These are phyloP conservation scores for Tipula helvola DNA, from an alignment of 2,888 invertebrate genomes.

Conservation along the genomic window DNA sequence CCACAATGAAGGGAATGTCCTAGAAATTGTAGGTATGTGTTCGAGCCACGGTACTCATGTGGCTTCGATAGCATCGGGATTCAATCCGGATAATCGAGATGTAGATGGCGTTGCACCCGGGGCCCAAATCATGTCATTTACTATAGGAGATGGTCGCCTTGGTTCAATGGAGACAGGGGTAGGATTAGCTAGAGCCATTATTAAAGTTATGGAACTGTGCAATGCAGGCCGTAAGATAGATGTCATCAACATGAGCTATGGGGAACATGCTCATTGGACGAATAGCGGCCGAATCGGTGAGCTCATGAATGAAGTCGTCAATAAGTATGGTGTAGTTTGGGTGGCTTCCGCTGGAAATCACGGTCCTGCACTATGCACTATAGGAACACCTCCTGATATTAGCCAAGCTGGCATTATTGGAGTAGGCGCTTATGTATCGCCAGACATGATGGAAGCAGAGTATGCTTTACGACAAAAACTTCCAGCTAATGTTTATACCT, in stretches of 20 bases:
- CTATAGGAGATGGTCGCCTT: constrained; percentile 86
- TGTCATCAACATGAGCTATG: constrained; percentile 97
- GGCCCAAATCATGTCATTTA: constrained; percentile 83
- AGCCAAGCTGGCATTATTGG: constrained; percentile 74
- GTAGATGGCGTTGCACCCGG: constrained; percentile 93
- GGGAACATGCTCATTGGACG: constrained; percentile 88
- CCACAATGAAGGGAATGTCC: constrained; percentile 73
- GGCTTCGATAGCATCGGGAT: constrained; percentile 87
- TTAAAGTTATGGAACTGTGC: constrained; percentile 65
- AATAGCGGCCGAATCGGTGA: constrained; percentile 78
- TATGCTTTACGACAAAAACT: constrained; percentile 79
- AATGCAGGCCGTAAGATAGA: constrained; percentile 51
- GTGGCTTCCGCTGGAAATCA: constrained; percentile 92
- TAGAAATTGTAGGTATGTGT: constrained; percentile 90
- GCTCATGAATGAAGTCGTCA: constrained; percentile 74
- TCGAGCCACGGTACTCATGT: constrained; percentile 97
- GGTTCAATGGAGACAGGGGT: constrained; percentile 96
- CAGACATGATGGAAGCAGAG: constrained; percentile 94
- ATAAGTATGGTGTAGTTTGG: constrained; percentile 85
- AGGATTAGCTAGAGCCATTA: constrained; percentile 82
- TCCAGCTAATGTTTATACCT: constrained; percentile 78
- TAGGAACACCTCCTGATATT: constrained; percentile 80
- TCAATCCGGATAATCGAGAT: constrained; percentile 71
- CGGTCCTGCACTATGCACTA: constrained; percentile 59
- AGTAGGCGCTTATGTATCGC: constrained; percentile 93